Conservation (phyloP, 2,888 invertebrate species). For the Carcina quercana region DNA sequence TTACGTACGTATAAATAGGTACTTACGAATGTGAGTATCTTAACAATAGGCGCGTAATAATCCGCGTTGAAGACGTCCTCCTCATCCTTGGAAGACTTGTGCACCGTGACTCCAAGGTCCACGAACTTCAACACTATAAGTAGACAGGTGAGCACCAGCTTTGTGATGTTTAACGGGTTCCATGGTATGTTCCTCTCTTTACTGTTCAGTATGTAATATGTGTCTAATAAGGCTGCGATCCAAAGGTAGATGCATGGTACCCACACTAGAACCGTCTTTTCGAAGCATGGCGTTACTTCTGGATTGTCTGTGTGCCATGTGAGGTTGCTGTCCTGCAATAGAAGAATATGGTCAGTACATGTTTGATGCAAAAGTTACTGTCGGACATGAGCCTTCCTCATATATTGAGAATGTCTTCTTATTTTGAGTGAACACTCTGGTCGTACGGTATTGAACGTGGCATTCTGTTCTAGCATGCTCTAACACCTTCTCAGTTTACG, state of each 20-base stretch:
- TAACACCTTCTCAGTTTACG: too few relatives aligned
- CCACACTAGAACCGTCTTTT: constrained; percentile 93
- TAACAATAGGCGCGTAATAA: constrained; percentile 85
- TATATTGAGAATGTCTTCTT: too few relatives aligned
- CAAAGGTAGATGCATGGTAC: constrained; percentile 89
- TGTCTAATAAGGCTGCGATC: constrained; percentile 82
- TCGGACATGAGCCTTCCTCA: too few relatives aligned
- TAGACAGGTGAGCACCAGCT: constrained; percentile 77
- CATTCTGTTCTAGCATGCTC: too few relatives aligned
- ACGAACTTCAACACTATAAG: constrained; percentile 79
- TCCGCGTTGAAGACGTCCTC: constrained; percentile 78
- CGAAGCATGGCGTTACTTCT: constrained; percentile 92
- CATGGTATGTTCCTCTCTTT: constrained; percentile 86
- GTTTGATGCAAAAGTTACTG: too few relatives aligned
- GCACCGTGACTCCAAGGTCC: constrained; percentile 79
- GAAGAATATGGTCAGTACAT: too few relatives aligned
- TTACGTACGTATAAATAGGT: too few relatives aligned
- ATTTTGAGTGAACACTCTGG: too few relatives aligned
- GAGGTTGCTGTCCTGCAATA: constrained; percentile 81
- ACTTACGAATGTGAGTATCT: constrained; percentile 89
- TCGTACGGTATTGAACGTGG: too few relatives aligned
- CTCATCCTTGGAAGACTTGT: constrained; percentile 65
- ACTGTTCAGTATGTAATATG: constrained; percentile 83
- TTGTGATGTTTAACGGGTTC: constrained; percentile 81
- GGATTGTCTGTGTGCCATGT: constrained; percentile 90